These are phyloP conservation scores for Delphinus delphis DNA, from an alignment of 2,113 vertebrate species.

Conservation along the genomic window DNA sequence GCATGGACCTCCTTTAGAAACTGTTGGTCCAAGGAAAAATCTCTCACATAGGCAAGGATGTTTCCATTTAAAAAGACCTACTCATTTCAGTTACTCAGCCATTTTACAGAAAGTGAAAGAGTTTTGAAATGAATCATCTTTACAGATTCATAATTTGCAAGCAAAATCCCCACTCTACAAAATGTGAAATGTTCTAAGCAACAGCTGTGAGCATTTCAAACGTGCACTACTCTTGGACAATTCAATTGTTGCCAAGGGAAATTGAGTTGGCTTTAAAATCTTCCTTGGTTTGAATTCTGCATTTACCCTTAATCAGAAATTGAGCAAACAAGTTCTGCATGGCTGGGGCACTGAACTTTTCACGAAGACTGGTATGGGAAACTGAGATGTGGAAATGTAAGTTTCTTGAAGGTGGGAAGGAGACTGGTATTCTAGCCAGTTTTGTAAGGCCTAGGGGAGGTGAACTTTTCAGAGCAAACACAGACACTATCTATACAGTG, in stretches of 20 bases:
- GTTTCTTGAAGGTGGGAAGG: slow-evolving; percentile 21
- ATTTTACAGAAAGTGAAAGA: slow-evolving; percentile 67
- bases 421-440: neutral
- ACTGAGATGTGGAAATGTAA: slow-evolving; percentile 4
- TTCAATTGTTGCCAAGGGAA: slow-evolving; percentile 75
- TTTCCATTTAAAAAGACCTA: slow-evolving; percentile 53
- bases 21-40: slow-evolving; percentile 31
- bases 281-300: slow-evolving; percentile 66
- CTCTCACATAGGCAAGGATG: slow-evolving; percentile 24
- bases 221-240: slow-evolving; percentile 63
- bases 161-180: slow-evolving; percentile 70
- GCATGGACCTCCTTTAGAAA: neutral
- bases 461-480: slow-evolving; percentile 14
- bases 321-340: slow-evolving; percentile 44
- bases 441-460: neutral
- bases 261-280: slow-evolving; percentile 69
- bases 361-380: neutral
- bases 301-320: slow-evolving; percentile 54
- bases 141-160: slow-evolving; percentile 76
- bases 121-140: slow-evolving; percentile 77
- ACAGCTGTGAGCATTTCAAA: slow-evolving; percentile 76
- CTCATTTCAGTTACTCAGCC: slow-evolving; percentile 64
- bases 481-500: neutral
- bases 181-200: slow-evolving; percentile 75
- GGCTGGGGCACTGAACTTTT: slow-evolving; percentile 40